Evolutionary conservation across 2,888 invertebrate species (phyloP).

Genomic region (Pardosa pseudoannulata): DNA sequence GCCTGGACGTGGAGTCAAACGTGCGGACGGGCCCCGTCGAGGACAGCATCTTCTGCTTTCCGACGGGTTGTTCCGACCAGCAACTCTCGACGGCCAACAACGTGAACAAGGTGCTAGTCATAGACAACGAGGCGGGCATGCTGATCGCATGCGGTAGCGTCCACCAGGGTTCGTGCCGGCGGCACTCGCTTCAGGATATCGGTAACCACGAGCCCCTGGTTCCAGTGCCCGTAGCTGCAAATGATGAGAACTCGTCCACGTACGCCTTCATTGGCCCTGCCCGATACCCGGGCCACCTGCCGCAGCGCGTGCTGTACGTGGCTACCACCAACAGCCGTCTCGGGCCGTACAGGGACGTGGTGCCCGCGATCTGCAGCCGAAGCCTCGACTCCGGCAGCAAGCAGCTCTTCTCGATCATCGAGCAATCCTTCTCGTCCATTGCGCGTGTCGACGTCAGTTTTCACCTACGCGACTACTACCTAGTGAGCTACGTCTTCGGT

Average conservation of each 20-base stretch:
- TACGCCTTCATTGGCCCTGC: conserved; percentile 94
- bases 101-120: conserved; percentile 90
- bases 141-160: conserved; percentile 93
- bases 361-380: conserved; percentile 93
- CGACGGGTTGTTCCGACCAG: conserved; percentile 85
- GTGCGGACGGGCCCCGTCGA: conserved; percentile 88
- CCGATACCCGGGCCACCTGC: conserved; percentile 79
- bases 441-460: conserved; percentile 74
- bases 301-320: conserved; percentile 88
- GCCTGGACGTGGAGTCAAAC: conserved; percentile 84
- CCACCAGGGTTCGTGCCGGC: conserved; percentile 91
- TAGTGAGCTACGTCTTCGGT: conserved; percentile 96
- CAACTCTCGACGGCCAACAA: conserved; percentile 86
- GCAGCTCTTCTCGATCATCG: conserved; percentile 73
- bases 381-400: conserved; percentile 81
- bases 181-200: conserved; percentile 88
- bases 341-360: conserved; percentile 94
- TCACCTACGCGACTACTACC: conserved; percentile 89
- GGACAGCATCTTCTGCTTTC: conserved; percentile 93
- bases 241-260: conserved; percentile 92
- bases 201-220: conserved; percentile 86
- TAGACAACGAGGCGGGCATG: conserved; percentile 87
- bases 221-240: conserved; percentile 91
- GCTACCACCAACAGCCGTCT: conserved; percentile 95
- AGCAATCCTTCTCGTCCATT: conserved; percentile 74